Percentiles rank a stretch among this genome's conserved stretches.
Evolutionary conservation across 2,113 vertebrate genomes (phyloP).

Genomic region (Nicator chloris): DNA sequence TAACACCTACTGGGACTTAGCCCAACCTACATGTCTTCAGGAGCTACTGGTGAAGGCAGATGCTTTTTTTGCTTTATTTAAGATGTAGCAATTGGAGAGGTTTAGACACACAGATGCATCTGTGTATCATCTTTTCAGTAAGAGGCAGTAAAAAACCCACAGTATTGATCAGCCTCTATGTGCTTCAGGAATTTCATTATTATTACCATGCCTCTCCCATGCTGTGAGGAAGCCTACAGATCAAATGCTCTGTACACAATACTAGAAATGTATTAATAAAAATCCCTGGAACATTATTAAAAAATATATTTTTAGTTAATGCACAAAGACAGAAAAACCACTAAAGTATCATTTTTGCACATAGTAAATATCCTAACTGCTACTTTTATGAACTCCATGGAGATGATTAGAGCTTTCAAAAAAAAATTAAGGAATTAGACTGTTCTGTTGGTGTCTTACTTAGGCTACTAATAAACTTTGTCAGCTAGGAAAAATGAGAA

Average conservation of each 20-base stretch:
- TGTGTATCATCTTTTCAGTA: background rate
- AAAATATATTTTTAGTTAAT: slow-evolving; percentile 43
- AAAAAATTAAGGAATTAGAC: background rate
- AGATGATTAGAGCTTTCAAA: background rate
- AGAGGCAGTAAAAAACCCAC: background rate
- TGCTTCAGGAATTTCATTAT: background rate
- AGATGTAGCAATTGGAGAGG: background rate
- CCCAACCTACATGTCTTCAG: background rate
- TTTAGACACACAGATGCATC: background rate
- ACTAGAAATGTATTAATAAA: slow-evolving; percentile 16
- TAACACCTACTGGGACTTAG: background rate
- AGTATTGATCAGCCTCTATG: background rate
- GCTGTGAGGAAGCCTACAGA: background rate
- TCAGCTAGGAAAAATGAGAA: slow-evolving; percentile 36
- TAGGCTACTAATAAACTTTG: slow-evolving; percentile 46
- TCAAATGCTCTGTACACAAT: background rate
- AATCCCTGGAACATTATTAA: background rate
- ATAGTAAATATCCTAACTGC: background rate
- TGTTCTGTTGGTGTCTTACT: slow-evolving; percentile 43
- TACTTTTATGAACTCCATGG: slow-evolving; percentile 2
- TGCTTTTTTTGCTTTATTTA: background rate
- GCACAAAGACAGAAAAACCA: slow-evolving; percentile 10
- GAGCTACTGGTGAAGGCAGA: background rate
- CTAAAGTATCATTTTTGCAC: background rate
- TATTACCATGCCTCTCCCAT: background rate